These are phyloP conservation scores for Nothobranchius furzeri DNA, from an alignment of 2,113 vertebrate species.

Conservation along the genomic window DNA sequence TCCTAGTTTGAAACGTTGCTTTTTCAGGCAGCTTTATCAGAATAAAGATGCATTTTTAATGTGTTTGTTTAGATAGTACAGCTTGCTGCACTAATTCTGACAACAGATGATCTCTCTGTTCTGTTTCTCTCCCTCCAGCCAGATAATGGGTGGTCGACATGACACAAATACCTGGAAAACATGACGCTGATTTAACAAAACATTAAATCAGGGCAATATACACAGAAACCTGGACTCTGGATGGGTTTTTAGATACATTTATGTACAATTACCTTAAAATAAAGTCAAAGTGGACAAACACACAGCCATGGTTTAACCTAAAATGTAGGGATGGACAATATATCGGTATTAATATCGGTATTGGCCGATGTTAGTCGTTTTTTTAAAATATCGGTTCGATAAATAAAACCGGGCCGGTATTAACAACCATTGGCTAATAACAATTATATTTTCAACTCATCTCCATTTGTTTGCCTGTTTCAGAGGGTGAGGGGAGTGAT, in stretches of 20 bases:
- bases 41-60: slow-evolving; percentile 35
- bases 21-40: slow-evolving; percentile 10
- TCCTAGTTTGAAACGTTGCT: slow-evolving; percentile 6
- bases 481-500: too few relatives aligned
- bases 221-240: slow-evolving; percentile 26
- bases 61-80: slow-evolving; percentile 1
- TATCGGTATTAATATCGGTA: too few relatives aligned
- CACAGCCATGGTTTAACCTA: neutral
- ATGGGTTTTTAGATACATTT: too few relatives aligned
- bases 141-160: slow-evolving; percentile 50
- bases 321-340: too few relatives aligned
- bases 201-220: slow-evolving; percentile 18
- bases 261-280: too few relatives aligned
- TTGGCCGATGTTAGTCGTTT: too few relatives aligned
- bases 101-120: slow-evolving; percentile 32
- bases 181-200: slow-evolving; percentile 45
- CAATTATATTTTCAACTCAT: too few relatives aligned
- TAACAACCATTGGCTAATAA: too few relatives aligned
- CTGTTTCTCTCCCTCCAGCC: neutral
- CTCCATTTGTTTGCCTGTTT: too few relatives aligned
- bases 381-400: too few relatives aligned
- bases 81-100: slow-evolving; percentile 14
- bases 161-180: slow-evolving; percentile 31
- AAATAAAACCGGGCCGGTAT: too few relatives aligned
- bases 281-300: neutral